These are phyloP conservation scores for Netelia fuscicornis DNA, from an alignment of 2,888 invertebrate genomes.

Conservation along the genomic window DNA sequence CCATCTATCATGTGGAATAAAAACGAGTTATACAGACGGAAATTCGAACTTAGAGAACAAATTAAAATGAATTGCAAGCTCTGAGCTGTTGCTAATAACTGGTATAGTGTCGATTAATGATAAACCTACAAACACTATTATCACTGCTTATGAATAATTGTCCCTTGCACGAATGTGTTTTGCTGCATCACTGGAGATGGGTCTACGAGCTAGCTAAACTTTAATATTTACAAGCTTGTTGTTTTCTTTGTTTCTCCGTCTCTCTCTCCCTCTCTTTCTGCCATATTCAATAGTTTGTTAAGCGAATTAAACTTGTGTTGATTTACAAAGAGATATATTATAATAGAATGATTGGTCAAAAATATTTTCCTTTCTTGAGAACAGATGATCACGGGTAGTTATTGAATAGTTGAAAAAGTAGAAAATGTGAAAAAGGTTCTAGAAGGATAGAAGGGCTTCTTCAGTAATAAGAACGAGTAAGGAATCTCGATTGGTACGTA, in stretches of 20 bases:
- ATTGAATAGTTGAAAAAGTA: constrained; percentile 63
- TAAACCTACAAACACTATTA: constrained; percentile 39
- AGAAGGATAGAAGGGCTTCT: constrained; percentile 8
- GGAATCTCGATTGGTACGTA: constrained; percentile 7
- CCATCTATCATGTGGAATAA: neutral
- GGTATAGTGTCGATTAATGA: constrained; percentile 11
- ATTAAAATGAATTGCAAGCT: constrained; percentile 24
- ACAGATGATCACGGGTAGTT: constrained; percentile 1
- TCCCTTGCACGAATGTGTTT: constrained; percentile 49
- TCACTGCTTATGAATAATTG: constrained; percentile 43
- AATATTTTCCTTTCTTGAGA: neutral
- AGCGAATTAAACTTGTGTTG: neutral
- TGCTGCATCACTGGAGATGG: constrained; percentile 22
- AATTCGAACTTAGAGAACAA: neutral
- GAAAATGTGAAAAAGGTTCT: constrained; percentile 64
- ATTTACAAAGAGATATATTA: neutral
- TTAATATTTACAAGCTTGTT: constrained; percentile 53
- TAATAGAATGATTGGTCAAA: constrained; percentile 15
- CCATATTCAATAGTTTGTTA: neutral
- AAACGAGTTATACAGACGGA: neutral
- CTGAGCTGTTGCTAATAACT: neutral
- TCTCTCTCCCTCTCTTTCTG: neutral
- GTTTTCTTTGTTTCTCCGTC: neutral
- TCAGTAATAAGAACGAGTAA: no score
- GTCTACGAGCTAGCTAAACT: constrained; percentile 4